Evolutionary conservation across 2,797 vertebrate species (phyloP), one percentile per base, ranked within the genome.

Genomic region (Dendrocincla tyrannina): DNA sequence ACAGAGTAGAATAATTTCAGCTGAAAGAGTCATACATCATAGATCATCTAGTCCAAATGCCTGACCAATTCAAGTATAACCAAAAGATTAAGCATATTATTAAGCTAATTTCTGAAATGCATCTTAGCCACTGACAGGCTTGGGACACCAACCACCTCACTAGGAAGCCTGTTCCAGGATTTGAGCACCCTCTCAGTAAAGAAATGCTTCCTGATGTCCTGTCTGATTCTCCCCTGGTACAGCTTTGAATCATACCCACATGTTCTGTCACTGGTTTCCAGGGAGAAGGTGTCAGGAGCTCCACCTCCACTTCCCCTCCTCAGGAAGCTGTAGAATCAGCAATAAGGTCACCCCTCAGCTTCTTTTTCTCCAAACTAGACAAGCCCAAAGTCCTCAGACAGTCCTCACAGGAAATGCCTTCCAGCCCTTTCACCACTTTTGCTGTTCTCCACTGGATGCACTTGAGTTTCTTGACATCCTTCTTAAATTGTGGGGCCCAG

Each of bases 141-240:
- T 52, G 33, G 17, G 50, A 58, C 22, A 32, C 27, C 20, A 10
- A 47, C 11, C 32, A 23, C 7, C 20, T 39, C 0, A 0, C 42
- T 64, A 69, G 19, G n/a, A 83, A 83, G 17, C 2, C 7, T 70
- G 19, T 46, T 39, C 2, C n/a, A 64, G 50, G 49, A 15, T 50
- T 25, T 70, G 24, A 39, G 20, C 20, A 44, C 2, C 14, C 9
- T 46, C 37, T 77, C 44, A 39, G 14, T 33, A 33, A 56, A 1
- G 1, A 50, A 42, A 30, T 46, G 37, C 17, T 46, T 77, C n/a
- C 17, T 58, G 30, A 64, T 27, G 9, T 30, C 28, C n/a, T 50
- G 15, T 37, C 35, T 64, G n/a, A 24, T n/a, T 42, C 19, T 69
- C 5, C 9, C 3, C 19, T 39, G 24, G n/a, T 17, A 10, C 20